Evolutionary conservation across 1,140 invertebrate genomes (phyloP).

Genomic region (Lithobius niger): DNA sequence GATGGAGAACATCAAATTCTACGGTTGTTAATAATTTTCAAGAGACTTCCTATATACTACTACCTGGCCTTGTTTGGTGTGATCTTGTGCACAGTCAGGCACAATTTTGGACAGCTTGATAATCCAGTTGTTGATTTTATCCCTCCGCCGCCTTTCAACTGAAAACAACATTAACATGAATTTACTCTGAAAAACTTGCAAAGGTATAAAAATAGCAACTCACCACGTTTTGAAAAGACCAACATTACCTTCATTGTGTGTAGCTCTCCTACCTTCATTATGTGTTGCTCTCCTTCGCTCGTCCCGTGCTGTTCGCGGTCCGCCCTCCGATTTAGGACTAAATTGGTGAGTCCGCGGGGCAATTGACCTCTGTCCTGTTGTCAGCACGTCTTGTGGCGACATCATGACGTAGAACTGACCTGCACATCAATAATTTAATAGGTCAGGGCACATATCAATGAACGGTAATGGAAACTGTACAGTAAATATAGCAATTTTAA

Average conservation of each 20-base stretch:
- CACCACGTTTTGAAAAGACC: too few species aligned
- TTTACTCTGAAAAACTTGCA: constrained; percentile 1
- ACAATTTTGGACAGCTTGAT: constrained; percentile 71
- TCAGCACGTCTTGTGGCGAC: constrained; percentile 41
- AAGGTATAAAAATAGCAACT: background rate
- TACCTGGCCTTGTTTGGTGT: constrained; percentile 33
- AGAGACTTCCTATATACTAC: too few species aligned
- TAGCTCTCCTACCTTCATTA: constrained; percentile 37
- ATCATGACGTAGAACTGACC: constrained; percentile 48
- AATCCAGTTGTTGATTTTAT: constrained; percentile 96
- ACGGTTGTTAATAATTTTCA: too few species aligned
- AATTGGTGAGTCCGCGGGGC: constrained; percentile 27
- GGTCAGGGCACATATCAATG: background rate
- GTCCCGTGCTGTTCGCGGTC: constrained; percentile 27
- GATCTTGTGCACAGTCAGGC: constrained; percentile 35
- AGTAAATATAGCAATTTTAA: too few species aligned
- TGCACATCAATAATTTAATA: constrained; percentile 19
- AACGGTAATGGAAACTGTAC: background rate
- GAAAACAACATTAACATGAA: constrained; percentile 13
- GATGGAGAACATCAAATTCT: too few species aligned
- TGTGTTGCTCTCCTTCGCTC: constrained; percentile 35
- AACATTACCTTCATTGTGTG: too few species aligned
- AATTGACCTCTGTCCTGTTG: constrained; percentile 30
- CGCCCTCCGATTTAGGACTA: constrained; percentile 29
- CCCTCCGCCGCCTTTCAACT: constrained; percentile 39